Evolutionary conservation across 2,113 vertebrate species (phyloP), one percentile per base, ranked within the genome.

Genomic region (Plestiodon gilberti): DNA sequence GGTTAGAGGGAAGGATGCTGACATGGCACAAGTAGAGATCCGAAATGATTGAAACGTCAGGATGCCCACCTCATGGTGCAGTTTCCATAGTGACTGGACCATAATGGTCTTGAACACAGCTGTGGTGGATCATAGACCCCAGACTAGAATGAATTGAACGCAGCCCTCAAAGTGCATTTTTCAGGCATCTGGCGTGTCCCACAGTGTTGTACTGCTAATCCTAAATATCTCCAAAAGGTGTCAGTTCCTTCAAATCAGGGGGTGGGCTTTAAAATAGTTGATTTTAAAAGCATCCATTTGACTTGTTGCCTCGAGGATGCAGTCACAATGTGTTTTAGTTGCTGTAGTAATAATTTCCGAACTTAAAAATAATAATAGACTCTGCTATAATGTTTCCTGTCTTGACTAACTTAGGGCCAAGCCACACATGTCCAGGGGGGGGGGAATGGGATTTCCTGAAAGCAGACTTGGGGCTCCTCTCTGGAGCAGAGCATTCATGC

Each of bases 21-120:
- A 79, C 8, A 64, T 22, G n/a, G 55, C 62, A n/a, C n/a, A 35
- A 74, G 30, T 0, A 1, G 10, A 23, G 18, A 1, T 28, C 81
- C 61, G 65, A 55, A 64, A 33, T 10, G 1, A 62, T 2, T 0
- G 0, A 0, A 2, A 25, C 7, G 18, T 78, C 35, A 48, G 71
- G 9, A 3, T 23, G 18, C 18, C 6, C 23, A 11, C 57, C 3
- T 79, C 33, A 40, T 11, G 17, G 71, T 38, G 30, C 11, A 7
- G 23, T 73, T 17, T 6, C 3, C 57, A 11, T 52, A 35, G 43
- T 38, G 65, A 28, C 20, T 69, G 64, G 33, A 35, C 28, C n/a
- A 55, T 38, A 15, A 82, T 33, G 30, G 38, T 65, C 5, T 30
- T 4, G 33, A 11, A 52, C 15, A 20, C n/a, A 67, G 3, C 30